These are phyloP conservation scores for Yponomeuta evonymella DNA, from an alignment of 2,888 invertebrate genomes.

Conservation along the genomic window DNA sequence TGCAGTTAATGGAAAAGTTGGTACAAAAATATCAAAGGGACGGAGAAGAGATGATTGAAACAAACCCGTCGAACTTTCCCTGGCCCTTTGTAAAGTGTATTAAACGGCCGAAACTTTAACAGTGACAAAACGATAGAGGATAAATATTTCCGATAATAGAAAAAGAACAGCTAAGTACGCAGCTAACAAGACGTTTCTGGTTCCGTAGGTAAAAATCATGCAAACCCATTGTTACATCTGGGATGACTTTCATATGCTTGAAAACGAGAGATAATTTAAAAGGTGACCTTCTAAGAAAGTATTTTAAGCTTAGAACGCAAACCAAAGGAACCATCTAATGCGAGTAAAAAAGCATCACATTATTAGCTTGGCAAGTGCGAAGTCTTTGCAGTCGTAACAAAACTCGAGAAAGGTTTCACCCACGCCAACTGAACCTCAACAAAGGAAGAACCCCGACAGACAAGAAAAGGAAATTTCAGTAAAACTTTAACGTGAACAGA, in stretches of 20 bases:
- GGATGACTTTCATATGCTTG: no score
- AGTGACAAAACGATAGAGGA: conserved; percentile 64
- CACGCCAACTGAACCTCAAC: conserved; percentile 10
- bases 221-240: no score
- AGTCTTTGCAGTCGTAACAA: neutral
- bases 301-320: no score
- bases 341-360: no score
- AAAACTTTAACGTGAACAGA: conserved; percentile 26
- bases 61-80: conserved; percentile 47
- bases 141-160: conserved; percentile 74
- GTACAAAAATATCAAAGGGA: conserved; percentile 27
- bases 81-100: conserved; percentile 68
- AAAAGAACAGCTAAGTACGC: conserved; percentile 33
- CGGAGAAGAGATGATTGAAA: conserved; percentile 64
- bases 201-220: neutral
- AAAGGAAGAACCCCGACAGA: conserved; percentile 22
- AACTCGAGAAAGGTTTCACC: neutral
- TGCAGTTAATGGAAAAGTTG: conserved; percentile 6
- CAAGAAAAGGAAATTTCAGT: conserved; percentile 9
- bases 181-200: neutral
- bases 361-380: no score
- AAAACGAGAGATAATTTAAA: no score
- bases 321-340: no score
- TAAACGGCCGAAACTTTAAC: conserved; percentile 63
- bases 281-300: no score